Conservation (phyloP, 2,113 vertebrate genomes). For the Copsychus sechellarum region DNA sequence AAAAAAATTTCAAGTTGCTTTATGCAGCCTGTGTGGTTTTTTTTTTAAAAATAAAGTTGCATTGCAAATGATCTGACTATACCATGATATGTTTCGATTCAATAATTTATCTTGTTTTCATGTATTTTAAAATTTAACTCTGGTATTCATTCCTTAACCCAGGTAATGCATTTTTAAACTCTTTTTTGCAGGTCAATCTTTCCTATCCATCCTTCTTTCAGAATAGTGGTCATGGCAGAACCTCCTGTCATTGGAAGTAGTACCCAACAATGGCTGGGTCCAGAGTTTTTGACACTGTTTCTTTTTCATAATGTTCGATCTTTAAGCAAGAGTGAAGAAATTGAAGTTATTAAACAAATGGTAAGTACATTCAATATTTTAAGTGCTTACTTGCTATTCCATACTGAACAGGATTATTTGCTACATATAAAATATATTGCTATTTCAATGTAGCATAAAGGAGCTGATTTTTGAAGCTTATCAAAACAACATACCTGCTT, state of each 20-base stretch:
- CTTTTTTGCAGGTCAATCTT: conserved; percentile 81
- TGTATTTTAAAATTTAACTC: background rate
- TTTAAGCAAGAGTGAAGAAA: conserved; percentile 86
- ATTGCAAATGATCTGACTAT: background rate
- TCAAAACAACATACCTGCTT: background rate
- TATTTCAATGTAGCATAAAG: background rate
- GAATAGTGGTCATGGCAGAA: conserved; percentile 91
- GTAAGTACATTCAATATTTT: conserved; percentile 70
- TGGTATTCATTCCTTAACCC: background rate
- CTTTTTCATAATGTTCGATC: conserved; percentile 87
- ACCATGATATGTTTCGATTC: background rate
- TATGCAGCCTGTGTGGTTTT: background rate
- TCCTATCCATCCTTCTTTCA: conserved; percentile 91
- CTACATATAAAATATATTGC: background rate
- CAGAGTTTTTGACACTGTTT: conserved; percentile 94
- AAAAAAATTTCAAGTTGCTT: background rate
- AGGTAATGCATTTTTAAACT: background rate
- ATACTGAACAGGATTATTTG: background rate
- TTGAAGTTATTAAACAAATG: conserved; percentile 83
- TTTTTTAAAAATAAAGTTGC: background rate
- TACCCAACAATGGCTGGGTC: conserved; percentile 90
- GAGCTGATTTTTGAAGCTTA: background rate
- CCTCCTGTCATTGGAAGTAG: conserved; percentile 84
- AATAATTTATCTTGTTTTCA: background rate
- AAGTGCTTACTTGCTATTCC: background rate